Conservation (phyloP, 2,888 invertebrate species). For the Parnassius apollo region DNA sequence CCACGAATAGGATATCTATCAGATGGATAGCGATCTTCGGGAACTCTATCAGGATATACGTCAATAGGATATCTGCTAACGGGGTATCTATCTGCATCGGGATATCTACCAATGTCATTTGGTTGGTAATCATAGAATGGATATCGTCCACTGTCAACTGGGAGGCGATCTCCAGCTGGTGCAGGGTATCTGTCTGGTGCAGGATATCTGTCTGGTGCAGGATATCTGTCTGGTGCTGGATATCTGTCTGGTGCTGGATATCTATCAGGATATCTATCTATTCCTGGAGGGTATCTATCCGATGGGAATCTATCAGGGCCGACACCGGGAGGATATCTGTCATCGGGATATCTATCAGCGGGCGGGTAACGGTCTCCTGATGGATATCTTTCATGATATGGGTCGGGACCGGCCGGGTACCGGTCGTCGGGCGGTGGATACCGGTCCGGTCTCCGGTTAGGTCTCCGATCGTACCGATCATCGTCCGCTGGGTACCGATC, state of each 20-base stretch:
- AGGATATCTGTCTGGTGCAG: constrained; percentile 58
- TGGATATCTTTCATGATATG: constrained; percentile 59
- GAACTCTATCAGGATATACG: constrained; percentile 59
- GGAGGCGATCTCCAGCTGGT: constrained; percentile 62
- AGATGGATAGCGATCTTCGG: constrained; percentile 55
- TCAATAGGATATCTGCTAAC: constrained; percentile 66
- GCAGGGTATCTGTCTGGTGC: constrained; percentile 64
- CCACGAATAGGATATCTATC: constrained; percentile 62
- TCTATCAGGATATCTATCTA: constrained; percentile 42
- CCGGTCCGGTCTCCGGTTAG: constrained; percentile 72
- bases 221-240: constrained; percentile 60
- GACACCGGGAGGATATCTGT: constrained; percentile 63
- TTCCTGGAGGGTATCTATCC: constrained; percentile 75
- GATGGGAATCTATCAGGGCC: constrained; percentile 65
- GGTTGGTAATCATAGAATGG: constrained; percentile 50
- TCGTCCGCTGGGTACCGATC: constrained; percentile 76
- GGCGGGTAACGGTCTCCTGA: constrained; percentile 59
- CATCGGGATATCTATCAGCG: constrained; percentile 73
- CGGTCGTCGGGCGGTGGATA: constrained; percentile 71
- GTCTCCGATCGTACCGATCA: constrained; percentile 69
- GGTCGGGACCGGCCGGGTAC: constrained; percentile 59
- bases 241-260: constrained; percentile 74
- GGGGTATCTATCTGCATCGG: constrained; percentile 62
- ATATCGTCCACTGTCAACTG: constrained; percentile 62
- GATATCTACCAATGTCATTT: constrained; percentile 63